A percentile compares a stretch with the other conserved stretches of the same genome.
Evolutionary conservation across 2,113 vertebrate species (phyloP).

Genomic region (Tyrannus savana): DNA sequence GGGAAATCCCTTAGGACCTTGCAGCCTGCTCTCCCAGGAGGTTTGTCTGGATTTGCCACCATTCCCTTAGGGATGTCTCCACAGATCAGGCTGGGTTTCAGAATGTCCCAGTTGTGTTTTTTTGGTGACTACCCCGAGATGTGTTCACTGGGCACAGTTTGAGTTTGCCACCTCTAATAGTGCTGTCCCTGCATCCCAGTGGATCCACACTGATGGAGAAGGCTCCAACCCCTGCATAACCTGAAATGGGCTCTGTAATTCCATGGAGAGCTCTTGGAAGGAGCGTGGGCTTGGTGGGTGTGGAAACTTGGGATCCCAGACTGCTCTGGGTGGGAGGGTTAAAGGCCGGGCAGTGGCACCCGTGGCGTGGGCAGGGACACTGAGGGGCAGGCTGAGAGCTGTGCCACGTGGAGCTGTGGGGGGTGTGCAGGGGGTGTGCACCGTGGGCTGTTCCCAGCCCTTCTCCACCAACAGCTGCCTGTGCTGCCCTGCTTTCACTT

Average conservation of each 20-base stretch:
- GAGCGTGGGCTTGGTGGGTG: rapidly evolving
- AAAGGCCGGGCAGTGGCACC: neutral
- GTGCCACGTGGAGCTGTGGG: neutral
- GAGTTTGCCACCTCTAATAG: rapidly evolving
- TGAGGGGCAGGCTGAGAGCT: too few relatives aligned
- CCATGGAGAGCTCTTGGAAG: neutral
- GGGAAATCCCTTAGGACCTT: neutral
- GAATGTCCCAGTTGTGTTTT: neutral
- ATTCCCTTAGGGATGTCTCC: neutral
- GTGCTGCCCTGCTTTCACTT: constrained; percentile 37
- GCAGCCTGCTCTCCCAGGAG: neutral
- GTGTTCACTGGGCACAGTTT: rapidly evolving
- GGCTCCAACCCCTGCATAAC: neutral
- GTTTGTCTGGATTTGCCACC: neutral
- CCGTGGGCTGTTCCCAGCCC: neutral
- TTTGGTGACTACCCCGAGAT: neutral
- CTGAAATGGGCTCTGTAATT: neutral
- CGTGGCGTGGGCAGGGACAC: neutral
- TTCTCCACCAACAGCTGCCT: neutral
- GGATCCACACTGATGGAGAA: rapidly evolving
- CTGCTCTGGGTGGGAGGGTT: neutral
- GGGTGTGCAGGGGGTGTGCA: neutral
- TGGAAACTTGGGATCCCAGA: rapidly evolving
- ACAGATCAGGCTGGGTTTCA: neutral
- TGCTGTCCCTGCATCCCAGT: neutral